These are phyloP conservation scores for Cheilosia pagana DNA, from an alignment of 2,888 invertebrate species.

Conservation along the genomic window DNA sequence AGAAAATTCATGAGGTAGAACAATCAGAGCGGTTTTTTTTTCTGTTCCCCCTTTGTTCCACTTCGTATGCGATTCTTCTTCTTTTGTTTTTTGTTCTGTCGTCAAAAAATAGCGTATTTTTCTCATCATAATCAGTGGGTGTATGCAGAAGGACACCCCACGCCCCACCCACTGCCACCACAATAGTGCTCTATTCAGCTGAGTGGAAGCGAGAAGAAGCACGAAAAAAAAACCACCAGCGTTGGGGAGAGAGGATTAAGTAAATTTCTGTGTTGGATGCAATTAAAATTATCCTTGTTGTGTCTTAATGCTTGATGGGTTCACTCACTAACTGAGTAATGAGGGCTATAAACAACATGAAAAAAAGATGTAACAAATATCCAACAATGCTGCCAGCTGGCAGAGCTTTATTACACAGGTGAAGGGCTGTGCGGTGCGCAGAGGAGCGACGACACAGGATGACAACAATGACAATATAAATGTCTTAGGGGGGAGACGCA, in stretches of 20 bases:
- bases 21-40: constrained; percentile 40
- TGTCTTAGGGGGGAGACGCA: constrained; percentile 13
- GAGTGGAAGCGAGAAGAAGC: constrained; percentile 40
- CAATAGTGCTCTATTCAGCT: constrained; percentile 69
- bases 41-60: constrained; percentile 1
- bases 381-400: constrained; percentile 17
- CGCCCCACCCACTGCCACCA: constrained; percentile 19
- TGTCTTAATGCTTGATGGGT: constrained; percentile 69
- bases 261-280: constrained; percentile 75
- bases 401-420: constrained; percentile 59
- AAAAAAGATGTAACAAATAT: constrained; percentile 47
- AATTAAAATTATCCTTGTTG: constrained; percentile 74
- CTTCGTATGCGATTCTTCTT: constrained; percentile 17
- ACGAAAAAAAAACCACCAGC: constrained; percentile 39
- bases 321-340: constrained; percentile 64
- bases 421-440: constrained; percentile 13
- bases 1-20: constrained; percentile 69
- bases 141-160: constrained; percentile 16
- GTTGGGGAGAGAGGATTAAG: constrained; percentile 63
- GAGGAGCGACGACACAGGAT: not conserved
- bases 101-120: constrained; percentile 19
- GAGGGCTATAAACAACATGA: constrained; percentile 62
- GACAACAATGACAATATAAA: constrained; percentile 27
- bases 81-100: constrained; percentile 5
- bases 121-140: constrained; percentile 46